Conservation (phyloP, 2,888 invertebrate species). For the Heliconius hortense region DNA sequence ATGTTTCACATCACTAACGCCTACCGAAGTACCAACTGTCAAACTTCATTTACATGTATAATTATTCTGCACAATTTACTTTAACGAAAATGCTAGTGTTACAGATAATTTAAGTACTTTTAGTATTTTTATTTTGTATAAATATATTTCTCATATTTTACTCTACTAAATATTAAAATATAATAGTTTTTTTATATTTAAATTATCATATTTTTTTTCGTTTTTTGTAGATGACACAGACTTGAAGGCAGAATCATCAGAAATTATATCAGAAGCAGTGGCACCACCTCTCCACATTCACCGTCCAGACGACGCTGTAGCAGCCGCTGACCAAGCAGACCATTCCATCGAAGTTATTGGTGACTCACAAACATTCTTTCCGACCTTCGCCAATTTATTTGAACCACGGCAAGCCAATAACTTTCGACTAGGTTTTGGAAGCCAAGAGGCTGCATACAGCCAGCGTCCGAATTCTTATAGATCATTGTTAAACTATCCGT, state of each 20-base stretch:
- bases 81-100: slow-evolving; percentile 45
- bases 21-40: slow-evolving; percentile 42
- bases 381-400: slow-evolving; percentile 87
- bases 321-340: slow-evolving; percentile 63
- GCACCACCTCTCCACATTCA: slow-evolving; percentile 62
- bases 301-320: slow-evolving; percentile 53
- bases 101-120: slow-evolving; percentile 11
- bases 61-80: slow-evolving; percentile 50
- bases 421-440: slow-evolving; percentile 83
- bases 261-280: slow-evolving; percentile 72
- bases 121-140: background rate
- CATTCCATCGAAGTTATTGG: slow-evolving; percentile 81
- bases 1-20: slow-evolving; percentile 44
- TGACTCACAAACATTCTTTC: slow-evolving; percentile 88
- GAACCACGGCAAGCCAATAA: slow-evolving; percentile 78
- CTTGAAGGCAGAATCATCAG: slow-evolving; percentile 73
- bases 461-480: slow-evolving; percentile 81
- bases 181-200: too few species aligned
- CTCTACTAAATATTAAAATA: background rate
- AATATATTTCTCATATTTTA: background rate
- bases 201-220: background rate
- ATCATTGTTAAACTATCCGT: slow-evolving; percentile 73
- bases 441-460: slow-evolving; percentile 83
- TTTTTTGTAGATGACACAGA: slow-evolving; percentile 69
- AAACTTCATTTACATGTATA: slow-evolving; percentile 51